Conservation (phyloP, 2,113 vertebrate genomes). For the Microcebus griseorufus region DNA sequence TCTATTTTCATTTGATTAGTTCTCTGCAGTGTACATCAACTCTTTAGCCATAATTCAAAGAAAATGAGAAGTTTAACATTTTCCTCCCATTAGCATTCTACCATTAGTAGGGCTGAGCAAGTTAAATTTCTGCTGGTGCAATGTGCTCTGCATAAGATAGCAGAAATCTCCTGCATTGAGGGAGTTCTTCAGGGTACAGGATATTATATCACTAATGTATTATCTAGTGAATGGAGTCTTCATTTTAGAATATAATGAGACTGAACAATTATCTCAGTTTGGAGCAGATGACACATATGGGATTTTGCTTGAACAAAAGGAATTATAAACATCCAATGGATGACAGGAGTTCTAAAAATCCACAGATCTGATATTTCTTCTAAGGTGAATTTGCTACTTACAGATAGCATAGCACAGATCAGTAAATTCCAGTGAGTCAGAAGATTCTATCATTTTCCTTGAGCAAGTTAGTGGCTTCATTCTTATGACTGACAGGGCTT, state of each 20-base stretch:
- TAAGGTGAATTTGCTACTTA: constrained; percentile 21
- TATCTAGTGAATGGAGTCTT: constrained; percentile 4
- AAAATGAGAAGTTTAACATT: constrained; percentile 39
- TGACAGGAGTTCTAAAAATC: constrained; percentile 1
- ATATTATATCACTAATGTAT: background rate
- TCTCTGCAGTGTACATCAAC: constrained; percentile 48
- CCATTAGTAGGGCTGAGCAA: background rate
- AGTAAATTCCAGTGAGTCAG: background rate
- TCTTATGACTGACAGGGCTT: background rate
- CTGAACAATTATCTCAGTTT: background rate
- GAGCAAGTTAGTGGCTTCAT: background rate
- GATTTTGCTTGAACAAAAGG: background rate
- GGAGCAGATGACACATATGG: background rate
- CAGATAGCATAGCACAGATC: background rate
- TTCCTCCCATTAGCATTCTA: constrained; percentile 34
- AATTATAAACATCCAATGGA: background rate
- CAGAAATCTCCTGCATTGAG: constrained; percentile 37
- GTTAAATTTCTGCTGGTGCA: background rate
- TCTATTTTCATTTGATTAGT: constrained; percentile 59
- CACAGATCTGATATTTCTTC: background rate
- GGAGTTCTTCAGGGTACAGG: constrained; percentile 36
- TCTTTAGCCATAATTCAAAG: constrained; percentile 35
- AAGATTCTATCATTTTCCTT: background rate
- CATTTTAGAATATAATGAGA: constrained; percentile 45
- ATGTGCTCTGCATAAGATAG: background rate